Conservation (phyloP, 2,113 vertebrate genomes). For the Atrichornis clamosus region DNA sequence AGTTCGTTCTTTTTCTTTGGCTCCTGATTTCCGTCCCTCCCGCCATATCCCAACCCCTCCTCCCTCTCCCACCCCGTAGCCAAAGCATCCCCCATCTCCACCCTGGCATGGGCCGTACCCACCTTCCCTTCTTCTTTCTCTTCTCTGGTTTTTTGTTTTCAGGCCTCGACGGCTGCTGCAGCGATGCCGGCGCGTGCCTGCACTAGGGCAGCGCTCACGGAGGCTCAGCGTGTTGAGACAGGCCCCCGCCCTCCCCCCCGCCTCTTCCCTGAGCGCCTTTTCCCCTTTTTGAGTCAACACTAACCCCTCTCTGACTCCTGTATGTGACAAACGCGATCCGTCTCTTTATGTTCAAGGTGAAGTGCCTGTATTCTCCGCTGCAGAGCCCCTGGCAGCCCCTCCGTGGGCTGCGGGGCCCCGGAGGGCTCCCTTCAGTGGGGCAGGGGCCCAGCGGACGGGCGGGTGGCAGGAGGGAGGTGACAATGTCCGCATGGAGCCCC, state of each 20-base stretch:
- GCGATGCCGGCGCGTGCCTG: not conserved
- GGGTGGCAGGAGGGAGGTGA: constrained; percentile 40
- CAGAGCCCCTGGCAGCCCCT: constrained; percentile 56
- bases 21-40: constrained; percentile 59
- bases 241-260: not conserved
- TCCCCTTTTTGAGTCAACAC: constrained; percentile 58
- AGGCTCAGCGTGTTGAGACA: constrained; percentile 31
- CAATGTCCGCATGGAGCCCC: not conserved
- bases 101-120: constrained; percentile 48
- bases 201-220: not conserved
- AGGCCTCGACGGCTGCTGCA: constrained; percentile 26
- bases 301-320: constrained; percentile 61
- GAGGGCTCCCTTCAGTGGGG: constrained; percentile 67
- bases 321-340: constrained; percentile 66
- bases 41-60: constrained; percentile 26
- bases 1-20: constrained; percentile 66
- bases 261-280: not conserved
- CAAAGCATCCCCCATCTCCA: constrained; percentile 47
- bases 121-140: constrained; percentile 57
- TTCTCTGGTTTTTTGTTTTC: constrained; percentile 50
- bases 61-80: constrained; percentile 52
- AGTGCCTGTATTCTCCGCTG: constrained; percentile 70
- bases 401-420: constrained; percentile 28
- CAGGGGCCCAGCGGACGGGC: constrained; percentile 42
- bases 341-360: constrained; percentile 71